A percentile compares a stretch with the other conserved stretches of the same genome.
Evolutionary conservation across 2,113 vertebrate species (phyloP).

Genomic region (Leuciscus idus): DNA sequence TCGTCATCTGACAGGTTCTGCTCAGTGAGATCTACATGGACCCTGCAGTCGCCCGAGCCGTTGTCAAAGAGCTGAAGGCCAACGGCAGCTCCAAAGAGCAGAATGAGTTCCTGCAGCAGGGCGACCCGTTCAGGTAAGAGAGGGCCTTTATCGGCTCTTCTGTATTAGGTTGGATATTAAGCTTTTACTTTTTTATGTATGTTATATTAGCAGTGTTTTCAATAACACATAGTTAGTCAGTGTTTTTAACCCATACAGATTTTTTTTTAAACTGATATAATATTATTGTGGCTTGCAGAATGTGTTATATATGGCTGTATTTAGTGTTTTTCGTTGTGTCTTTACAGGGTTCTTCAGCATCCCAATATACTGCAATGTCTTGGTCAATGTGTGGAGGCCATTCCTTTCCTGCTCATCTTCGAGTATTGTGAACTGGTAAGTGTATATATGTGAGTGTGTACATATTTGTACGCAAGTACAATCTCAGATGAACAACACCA

Average conservation of each 20-base stretch:
- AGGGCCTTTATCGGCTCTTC: neutral
- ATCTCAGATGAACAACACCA: too few species aligned
- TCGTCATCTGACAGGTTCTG: constrained; percentile 80
- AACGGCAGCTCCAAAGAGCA: constrained; percentile 91
- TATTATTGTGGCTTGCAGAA: neutral
- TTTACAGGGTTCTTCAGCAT: constrained; percentile 81
- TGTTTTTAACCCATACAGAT: too few species aligned
- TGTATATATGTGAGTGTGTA: too few species aligned
- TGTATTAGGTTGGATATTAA: too few species aligned
- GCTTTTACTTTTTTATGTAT: neutral
- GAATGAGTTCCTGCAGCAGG: constrained; percentile 90
- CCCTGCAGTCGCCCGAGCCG: constrained; percentile 83
- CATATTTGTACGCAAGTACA: too few species aligned
- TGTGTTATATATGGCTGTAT: neutral
- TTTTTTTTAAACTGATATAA: neutral
- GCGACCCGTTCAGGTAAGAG: constrained; percentile 91
- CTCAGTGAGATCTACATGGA: constrained; percentile 94
- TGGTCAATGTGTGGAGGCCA: constrained; percentile 92
- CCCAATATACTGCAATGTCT: constrained; percentile 94
- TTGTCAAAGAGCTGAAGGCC: constrained; percentile 94
- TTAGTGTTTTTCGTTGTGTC: constrained; percentile 23
- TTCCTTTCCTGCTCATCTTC: constrained; percentile 93
- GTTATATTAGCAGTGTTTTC: neutral
- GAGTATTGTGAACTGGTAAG: constrained; percentile 98
- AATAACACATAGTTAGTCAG: neutral